These are phyloP conservation scores for Triplophysa siluroides DNA, from an alignment of 2,113 vertebrate species.

Conservation along the genomic window DNA sequence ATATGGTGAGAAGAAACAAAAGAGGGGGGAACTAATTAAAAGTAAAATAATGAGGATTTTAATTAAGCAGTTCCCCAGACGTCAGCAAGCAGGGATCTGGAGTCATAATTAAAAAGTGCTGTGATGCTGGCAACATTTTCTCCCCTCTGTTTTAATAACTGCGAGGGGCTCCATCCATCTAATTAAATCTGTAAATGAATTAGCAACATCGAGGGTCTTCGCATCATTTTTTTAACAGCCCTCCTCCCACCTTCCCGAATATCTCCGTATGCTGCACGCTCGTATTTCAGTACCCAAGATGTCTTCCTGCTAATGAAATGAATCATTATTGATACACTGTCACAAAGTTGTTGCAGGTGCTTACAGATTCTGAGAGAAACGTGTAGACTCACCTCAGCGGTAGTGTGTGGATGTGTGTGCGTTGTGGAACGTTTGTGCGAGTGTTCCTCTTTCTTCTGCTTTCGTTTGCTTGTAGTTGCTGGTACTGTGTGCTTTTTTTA, in stretches of 20 bases:
- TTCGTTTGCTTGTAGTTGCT: neutral
- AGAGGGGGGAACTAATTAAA: slow-evolving; percentile 73
- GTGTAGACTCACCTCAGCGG: slow-evolving; percentile 35
- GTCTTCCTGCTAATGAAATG: slow-evolving; percentile 51
- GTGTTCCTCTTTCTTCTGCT: neutral
- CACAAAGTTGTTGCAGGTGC: slow-evolving; percentile 32
- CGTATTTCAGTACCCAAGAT: slow-evolving; percentile 24
- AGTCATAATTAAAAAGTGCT: slow-evolving; percentile 71
- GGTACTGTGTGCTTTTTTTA: too few relatives aligned
- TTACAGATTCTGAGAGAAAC: slow-evolving; percentile 30
- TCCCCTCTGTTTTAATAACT: slow-evolving; percentile 66
- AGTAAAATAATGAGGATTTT: slow-evolving; percentile 74
- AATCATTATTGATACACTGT: slow-evolving; percentile 58
- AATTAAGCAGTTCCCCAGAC: slow-evolving; percentile 73
- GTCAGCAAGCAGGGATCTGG: slow-evolving; percentile 68
- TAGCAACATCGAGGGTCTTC: slow-evolving; percentile 65
- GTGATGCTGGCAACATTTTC: slow-evolving; percentile 66
- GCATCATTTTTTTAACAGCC: slow-evolving; percentile 57
- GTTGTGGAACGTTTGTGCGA: neutral
- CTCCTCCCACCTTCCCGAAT: slow-evolving; percentile 56
- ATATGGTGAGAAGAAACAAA: slow-evolving; percentile 72
- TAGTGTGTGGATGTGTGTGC: neutral
- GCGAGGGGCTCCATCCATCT: slow-evolving; percentile 68
- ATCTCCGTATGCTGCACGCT: slow-evolving; percentile 51
- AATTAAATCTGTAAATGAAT: slow-evolving; percentile 73